Evolutionary conservation across 2,797 vertebrate species (phyloP), one percentile per base, ranked within the genome.

Genomic region (Acanthornis magna): DNA sequence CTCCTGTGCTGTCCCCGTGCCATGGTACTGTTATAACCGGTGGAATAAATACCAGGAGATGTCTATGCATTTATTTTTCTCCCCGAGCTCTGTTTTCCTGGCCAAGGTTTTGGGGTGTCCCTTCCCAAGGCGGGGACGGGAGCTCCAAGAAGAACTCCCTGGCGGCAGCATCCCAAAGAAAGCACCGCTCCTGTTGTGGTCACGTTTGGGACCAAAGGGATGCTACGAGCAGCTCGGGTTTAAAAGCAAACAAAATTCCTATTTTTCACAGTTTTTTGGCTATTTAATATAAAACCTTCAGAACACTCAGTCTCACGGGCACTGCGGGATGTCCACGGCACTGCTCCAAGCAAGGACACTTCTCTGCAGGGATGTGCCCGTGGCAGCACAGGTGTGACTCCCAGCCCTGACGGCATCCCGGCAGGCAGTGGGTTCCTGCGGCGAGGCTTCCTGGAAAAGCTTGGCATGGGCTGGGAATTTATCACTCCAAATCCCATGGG

Each of bases 11-110:
- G 42, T 85, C 81, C 94, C 87, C 11, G 8, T 89, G 88, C 91
- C 93, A 40, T 5, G 77, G 93, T 76, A 92, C 92, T 66, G 73
- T 91, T 92, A 48, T n/a, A 89, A 82, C 73, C 45, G 57, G 66
- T 87, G 96, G 96, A 97, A 97, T 97, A 97, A 97, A 97, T 80
- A 91, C 83, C 96, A 96, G 95, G 96, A 91, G 83, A 92, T 95
- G 95, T 97, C 96, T 97, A 97, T 97, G 96, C 97, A 96, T 32
- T 79, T 8, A 0, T 34, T 82, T 78, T 54, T 82, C 84, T 73
- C 68, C 80, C 81, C 7, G 7, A 85, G 60, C 40, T 36, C 51
- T 78, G 2, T 36, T 88, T 89, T 53, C 11, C 85, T 5, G n/a
- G 13, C 2, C 3, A 3, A 11, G 54, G 23, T 48, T 42, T 57